Percentiles rank a stretch among this genome's conserved stretches.
Evolutionary conservation across 2,797 vertebrate species (phyloP).

Genomic region (Halcyon leucocephala): DNA sequence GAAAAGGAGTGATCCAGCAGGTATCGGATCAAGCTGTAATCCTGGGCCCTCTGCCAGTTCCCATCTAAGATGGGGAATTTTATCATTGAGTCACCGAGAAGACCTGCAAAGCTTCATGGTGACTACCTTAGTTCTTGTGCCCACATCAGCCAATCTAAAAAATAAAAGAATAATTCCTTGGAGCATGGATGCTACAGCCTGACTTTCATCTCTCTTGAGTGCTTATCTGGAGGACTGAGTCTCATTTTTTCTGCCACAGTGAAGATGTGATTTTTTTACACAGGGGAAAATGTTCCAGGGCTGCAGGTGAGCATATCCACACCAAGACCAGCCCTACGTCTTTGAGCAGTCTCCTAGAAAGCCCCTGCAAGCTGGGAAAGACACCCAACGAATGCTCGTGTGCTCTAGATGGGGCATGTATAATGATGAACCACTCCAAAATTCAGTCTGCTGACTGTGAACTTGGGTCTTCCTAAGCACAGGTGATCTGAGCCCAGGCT

Average conservation of each 20-base stretch:
- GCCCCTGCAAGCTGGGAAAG: neutral
- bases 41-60: neutral
- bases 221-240: neutral
- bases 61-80: neutral
- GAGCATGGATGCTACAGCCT: neutral
- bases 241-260: neutral
- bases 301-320: neutral
- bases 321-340: neutral
- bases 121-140: neutral
- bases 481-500: neutral
- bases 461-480: neutral
- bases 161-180: neutral
- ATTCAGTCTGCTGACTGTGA: neutral
- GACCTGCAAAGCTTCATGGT: neutral
- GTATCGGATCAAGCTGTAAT: neutral
- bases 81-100: neutral
- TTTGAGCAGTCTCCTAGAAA: neutral
- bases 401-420: neutral
- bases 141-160: neutral
- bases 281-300: neutral
- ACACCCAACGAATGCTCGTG: rapidly evolving
- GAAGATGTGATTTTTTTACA: neutral
- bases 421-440: neutral
- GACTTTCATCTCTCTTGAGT: neutral
- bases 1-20: neutral